Evolutionary conservation across 2,113 vertebrate genomes (phyloP), one percentile per base, ranked within the genome.

Genomic region (Proteles cristata): DNA sequence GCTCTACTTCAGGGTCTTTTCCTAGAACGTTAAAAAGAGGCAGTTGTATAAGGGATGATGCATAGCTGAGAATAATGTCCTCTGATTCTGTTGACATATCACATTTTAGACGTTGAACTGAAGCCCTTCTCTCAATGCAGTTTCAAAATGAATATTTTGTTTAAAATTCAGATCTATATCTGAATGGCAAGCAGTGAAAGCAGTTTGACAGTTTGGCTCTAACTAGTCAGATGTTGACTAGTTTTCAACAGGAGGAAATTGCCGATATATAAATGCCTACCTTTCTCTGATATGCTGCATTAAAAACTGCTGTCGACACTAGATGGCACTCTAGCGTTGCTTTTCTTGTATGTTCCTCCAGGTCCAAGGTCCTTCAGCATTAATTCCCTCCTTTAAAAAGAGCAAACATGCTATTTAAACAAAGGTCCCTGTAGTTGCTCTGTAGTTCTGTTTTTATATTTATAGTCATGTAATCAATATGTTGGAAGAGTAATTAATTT

Each of bases 401-500:
- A 98, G 98, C 98, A 99, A 99, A 98, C 98, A 98, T n/a, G 94
- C 97, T 98, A 63, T 98, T 98, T 98, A 98, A 98, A 98, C 98
- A 98, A 98, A 98, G 98, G 98, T 98, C 98, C 98, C 98, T 77
- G 95, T 98, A 98, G 98, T 98, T 98, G 98, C 98, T 98, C 98
- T 98, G 97, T 98, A 98, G 97, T 98, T 96, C 96, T 98, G 98
- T 98, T 99, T 99, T 99, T 98, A 98, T 98, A 98, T 99, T 99
- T 99, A 99, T 98, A 98, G 98, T 98, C 98, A 91, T 99, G 98
- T 98, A 99, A 99, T 99, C 99, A 98, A 99, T 99, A 99, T 98
- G 98, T 98, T 99, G 97, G 98, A 96, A 98, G 98, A 98, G 98
- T 99, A 99, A 99, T 99, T 99, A 99, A 99, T 99, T 99, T 99